A percentile compares a stretch with the other conserved stretches of the same genome.
phyloP scores from a whole-genome alignment of 1,140 invertebrate species.

The Magallana gigas region DNA sequence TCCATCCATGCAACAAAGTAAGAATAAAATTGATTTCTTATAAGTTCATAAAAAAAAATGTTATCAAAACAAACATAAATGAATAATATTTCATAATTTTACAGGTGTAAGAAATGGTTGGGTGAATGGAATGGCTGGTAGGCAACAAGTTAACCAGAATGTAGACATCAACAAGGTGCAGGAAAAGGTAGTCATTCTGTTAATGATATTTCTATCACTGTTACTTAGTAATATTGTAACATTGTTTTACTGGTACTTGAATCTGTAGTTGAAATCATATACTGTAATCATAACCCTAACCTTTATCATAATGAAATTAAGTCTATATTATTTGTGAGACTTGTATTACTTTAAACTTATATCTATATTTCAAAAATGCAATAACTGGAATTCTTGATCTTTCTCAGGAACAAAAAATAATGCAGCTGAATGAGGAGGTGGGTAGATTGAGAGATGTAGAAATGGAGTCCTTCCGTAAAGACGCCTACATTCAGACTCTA shows the following conservation, averaged over 20 bases:
- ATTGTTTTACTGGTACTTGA: not conserved
- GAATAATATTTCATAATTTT: not conserved
- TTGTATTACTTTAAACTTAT: too few species aligned
- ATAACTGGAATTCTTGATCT: not conserved
- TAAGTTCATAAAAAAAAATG: too few species aligned
- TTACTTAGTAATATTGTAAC: not conserved
- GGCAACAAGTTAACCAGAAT: slow-evolving; percentile 14
- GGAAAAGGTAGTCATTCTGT: slow-evolving; percentile 62
- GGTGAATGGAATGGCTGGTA: slow-evolving; percentile 24
- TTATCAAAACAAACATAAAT: too few species aligned
- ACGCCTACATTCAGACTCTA: slow-evolving; percentile 72
- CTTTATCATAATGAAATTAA: too few species aligned
- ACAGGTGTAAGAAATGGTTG: slow-evolving; percentile 40
- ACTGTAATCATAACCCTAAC: too few species aligned
- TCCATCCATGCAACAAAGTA: slow-evolving; percentile 10
- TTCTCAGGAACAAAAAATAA: slow-evolving; percentile 73
- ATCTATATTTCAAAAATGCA: not conserved
- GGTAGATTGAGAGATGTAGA: slow-evolving; percentile 69
- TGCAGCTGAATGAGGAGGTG: slow-evolving; percentile 73
- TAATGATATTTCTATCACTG: not conserved
- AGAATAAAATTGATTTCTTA: not conserved
- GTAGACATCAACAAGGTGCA: slow-evolving; percentile 51
- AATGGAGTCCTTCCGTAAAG: slow-evolving; percentile 73
- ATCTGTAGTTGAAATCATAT: too few species aligned
- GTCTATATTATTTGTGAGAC: too few species aligned